Conservation (phyloP, 2,888 invertebrate species). For the Lithophane semibrunnea region DNA sequence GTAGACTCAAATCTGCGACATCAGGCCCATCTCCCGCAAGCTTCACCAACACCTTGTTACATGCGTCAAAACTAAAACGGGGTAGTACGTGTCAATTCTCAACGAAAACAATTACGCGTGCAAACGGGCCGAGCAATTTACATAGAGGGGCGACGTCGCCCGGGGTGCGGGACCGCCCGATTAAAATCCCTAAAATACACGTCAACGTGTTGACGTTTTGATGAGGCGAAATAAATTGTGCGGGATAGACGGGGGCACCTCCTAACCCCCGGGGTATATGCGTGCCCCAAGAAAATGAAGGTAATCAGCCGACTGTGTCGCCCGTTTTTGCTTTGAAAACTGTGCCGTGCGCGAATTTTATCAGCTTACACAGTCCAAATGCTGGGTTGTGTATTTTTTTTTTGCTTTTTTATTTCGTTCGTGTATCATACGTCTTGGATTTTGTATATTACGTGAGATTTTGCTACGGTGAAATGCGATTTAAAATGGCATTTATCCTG, state of each 20-base stretch:
- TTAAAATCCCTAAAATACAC: constrained; percentile 89
- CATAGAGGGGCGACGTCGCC: constrained; percentile 78
- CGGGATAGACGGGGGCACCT: constrained; percentile 70
- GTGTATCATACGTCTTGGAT: constrained; percentile 62
- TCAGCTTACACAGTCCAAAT: constrained; percentile 65
- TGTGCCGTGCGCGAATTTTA: constrained; percentile 75
- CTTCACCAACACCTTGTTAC: constrained; percentile 60
- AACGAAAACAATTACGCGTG: constrained; percentile 86
- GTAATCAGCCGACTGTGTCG: constrained; percentile 79
- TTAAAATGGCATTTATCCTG: constrained; percentile 20
- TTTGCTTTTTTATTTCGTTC: constrained; percentile 58
- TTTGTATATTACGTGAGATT: constrained; percentile 40
- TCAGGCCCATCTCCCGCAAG: constrained; percentile 25
- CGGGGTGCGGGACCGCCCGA: constrained; percentile 76
- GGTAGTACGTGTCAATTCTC: constrained; percentile 82
- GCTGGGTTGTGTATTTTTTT: constrained; percentile 59
- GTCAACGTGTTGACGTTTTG: constrained; percentile 90
- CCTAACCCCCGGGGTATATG: constrained; percentile 76
- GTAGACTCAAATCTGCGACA: constrained; percentile 17
- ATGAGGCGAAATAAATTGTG: constrained; percentile 88
- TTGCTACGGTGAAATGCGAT: constrained; percentile 30
- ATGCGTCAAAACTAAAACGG: constrained; percentile 77
- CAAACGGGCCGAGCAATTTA: constrained; percentile 82
- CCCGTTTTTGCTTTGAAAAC: constrained; percentile 73
- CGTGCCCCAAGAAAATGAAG: constrained; percentile 88